Conservation (phyloP, 2,888 invertebrate genomes). For the Odontocolon sp. region DNA sequence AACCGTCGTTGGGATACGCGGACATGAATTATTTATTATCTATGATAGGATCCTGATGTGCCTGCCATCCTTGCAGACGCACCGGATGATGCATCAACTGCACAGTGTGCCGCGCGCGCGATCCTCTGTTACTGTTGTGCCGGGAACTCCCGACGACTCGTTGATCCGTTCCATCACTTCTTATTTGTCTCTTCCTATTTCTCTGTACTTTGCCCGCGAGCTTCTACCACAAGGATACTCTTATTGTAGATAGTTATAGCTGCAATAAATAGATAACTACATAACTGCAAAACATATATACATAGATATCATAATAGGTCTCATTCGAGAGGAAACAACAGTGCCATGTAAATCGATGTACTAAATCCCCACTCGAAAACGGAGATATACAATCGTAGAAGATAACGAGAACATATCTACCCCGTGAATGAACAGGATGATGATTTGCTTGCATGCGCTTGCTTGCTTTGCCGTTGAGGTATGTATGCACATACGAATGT, state of each 20-base stretch:
- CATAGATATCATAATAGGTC: conserved; percentile 18
- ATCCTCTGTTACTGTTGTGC: conserved; percentile 32
- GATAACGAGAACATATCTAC: conserved; percentile 55
- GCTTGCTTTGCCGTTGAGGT: neutral
- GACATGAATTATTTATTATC: conserved; percentile 77
- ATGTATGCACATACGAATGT: conserved; percentile 16
- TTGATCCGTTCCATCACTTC: conserved; percentile 27
- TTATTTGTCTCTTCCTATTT: conserved; percentile 40
- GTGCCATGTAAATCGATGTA: conserved; percentile 3
- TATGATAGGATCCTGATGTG: conserved; percentile 75
- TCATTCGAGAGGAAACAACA: conserved; percentile 11
- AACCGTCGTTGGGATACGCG: conserved; percentile 61
- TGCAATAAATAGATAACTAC: too few species aligned
- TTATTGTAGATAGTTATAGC: neutral
- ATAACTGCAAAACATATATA: neutral
- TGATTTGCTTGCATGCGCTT: conserved; percentile 41
- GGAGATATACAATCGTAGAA: conserved; percentile 10
- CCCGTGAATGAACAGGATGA: conserved; percentile 45
- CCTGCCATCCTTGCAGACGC: conserved; percentile 67
- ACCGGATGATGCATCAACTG: conserved; percentile 71
- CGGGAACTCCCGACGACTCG: conserved; percentile 24
- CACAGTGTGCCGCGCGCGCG: conserved; percentile 30
- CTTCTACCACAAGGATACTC: conserved; percentile 4
- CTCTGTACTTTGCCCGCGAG: conserved; percentile 31
- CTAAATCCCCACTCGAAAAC: neutral